phyloP scores from a whole-genome alignment of 2,888 invertebrate species.

The Ennomos fuscantarius region DNA sequence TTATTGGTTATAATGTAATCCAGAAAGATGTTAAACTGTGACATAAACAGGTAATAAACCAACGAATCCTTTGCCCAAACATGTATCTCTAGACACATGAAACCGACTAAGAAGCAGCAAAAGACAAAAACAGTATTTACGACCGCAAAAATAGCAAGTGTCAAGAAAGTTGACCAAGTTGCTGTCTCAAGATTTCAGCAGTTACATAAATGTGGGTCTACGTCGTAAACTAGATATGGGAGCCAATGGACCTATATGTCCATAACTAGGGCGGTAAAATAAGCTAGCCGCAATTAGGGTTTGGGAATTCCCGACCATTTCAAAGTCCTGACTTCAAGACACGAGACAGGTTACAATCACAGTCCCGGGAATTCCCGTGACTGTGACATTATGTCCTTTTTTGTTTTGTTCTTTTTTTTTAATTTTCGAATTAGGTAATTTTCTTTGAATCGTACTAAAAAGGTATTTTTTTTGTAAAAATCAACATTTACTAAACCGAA shows the following conservation, averaged over 20 bases:
- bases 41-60: conserved; percentile 20
- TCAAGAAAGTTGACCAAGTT: conserved; percentile 28
- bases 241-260: conserved; percentile 41
- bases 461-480: too few relatives aligned
- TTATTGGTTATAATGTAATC: too few relatives aligned
- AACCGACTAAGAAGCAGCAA: conserved; percentile 14
- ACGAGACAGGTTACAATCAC: too few relatives aligned
- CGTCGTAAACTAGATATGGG: conserved; percentile 36
- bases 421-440: too few relatives aligned
- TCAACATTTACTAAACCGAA: too few relatives aligned
- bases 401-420: too few relatives aligned
- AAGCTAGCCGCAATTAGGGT: background rate
- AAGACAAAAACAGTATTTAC: conserved; percentile 32
- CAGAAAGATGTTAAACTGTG: background rate
- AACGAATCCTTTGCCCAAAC: conserved; percentile 12
- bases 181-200: conserved; percentile 28
- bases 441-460: too few relatives aligned
- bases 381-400: too few relatives aligned
- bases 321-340: too few relatives aligned
- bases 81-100: conserved; percentile 9
- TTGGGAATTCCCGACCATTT: too few relatives aligned
- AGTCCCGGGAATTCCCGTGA: too few relatives aligned
- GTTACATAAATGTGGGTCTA: conserved; percentile 34
- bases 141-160: conserved; percentile 34
- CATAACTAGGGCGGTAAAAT: conserved; percentile 21